Evolutionary conservation across 2,797 vertebrate genomes (phyloP).

Genomic region (Bradypus variegatus): DNA sequence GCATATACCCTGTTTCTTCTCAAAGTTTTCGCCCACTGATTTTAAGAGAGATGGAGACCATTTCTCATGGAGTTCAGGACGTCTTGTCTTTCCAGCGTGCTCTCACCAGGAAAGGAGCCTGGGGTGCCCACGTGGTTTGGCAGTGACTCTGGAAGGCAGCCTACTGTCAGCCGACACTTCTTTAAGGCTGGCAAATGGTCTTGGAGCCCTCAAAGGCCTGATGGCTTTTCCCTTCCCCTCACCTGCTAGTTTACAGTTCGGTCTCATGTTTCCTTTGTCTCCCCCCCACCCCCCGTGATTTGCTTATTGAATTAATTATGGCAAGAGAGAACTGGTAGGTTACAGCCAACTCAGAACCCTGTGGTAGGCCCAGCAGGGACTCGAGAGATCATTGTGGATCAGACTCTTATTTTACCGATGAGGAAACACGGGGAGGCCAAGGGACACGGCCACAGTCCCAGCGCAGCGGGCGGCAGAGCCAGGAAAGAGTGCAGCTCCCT

Average conservation of each 20-base stretch:
- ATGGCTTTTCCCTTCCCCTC: neutral
- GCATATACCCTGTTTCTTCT: neutral
- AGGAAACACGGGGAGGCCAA: neutral
- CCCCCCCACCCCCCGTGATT: neutral
- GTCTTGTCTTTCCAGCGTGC: neutral
- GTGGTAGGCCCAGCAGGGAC: neutral
- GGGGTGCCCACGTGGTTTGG: neutral
- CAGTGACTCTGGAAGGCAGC: neutral
- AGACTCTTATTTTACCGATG: neutral
- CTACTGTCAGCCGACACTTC: neutral
- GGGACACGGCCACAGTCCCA: neutral
- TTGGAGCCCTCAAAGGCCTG: neutral
- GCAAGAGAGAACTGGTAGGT: neutral
- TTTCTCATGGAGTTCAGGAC: neutral
- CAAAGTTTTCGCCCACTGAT: neutral
- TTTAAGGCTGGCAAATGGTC: neutral
- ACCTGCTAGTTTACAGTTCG: neutral
- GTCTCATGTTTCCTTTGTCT: neutral
- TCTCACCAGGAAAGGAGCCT: neutral
- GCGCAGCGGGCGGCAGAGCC: neutral
- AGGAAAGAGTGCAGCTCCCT: neutral
- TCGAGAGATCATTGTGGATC: neutral
- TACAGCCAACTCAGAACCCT: neutral
- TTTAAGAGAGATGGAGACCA: neutral
- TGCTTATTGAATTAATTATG: neutral